Conservation (phyloP, 53 echinoderm and acorn worm species). For the Holothuria scabra region DNA sequence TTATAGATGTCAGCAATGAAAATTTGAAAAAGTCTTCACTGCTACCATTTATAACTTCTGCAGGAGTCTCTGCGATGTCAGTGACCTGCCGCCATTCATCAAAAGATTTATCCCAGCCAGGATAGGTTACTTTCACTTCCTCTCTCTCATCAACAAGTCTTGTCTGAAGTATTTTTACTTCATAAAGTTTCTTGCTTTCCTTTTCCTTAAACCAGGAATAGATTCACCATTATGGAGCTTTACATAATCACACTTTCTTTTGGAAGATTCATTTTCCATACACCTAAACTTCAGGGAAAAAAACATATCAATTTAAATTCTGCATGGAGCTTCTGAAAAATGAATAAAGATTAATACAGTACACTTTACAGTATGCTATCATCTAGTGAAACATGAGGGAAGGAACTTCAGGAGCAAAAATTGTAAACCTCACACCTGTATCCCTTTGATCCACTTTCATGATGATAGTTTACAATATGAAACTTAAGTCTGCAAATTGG, state of each 20-base stretch:
- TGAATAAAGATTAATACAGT: too few species aligned
- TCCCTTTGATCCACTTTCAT: too few species aligned
- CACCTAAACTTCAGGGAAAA: too few species aligned
- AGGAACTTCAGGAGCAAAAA: too few species aligned
- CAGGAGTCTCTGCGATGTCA: constrained; percentile 35
- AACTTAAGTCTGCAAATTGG: too few species aligned
- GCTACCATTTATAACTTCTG: constrained; percentile 2
- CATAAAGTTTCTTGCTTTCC: constrained; percentile 16
- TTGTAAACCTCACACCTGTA: too few species aligned
- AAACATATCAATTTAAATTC: too few species aligned
- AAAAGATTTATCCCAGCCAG: constrained; percentile 40
- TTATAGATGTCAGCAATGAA: background rate
- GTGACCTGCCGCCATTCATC: constrained; percentile 41
- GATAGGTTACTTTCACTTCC: constrained; percentile 49
- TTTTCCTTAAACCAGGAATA: background rate
- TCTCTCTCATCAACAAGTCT: background rate
- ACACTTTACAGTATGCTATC: too few species aligned
- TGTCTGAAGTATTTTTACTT: constrained; percentile 14
- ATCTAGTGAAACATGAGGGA: too few species aligned
- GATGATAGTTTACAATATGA: too few species aligned
- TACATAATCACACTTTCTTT: constrained; percentile 6
- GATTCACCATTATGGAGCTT: constrained; percentile 31
- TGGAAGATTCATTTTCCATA: too few species aligned
- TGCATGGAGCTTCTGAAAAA: too few species aligned
- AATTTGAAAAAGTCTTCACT: background rate